Evolutionary conservation across 2,797 vertebrate species (phyloP), one percentile per base, ranked within the genome.

Genomic region (Holocentrus rufus): DNA sequence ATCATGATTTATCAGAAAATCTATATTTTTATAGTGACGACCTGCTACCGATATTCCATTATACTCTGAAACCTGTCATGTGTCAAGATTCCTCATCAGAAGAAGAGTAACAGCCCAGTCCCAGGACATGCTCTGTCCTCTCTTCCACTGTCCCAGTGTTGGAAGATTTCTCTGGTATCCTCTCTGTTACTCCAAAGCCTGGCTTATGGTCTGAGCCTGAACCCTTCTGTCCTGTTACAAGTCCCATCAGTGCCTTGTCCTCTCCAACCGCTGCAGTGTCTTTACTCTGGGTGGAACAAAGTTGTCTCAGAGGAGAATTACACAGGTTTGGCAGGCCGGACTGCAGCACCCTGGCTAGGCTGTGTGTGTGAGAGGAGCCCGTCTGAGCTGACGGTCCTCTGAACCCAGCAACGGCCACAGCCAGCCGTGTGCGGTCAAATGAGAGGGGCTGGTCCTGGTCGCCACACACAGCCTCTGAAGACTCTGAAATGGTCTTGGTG

Each of bases 101-200:
- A 5, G 93, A 94, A 5, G 89, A 93, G 67, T 94, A 94, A 85
- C 84, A 93, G 72, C 83, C 85, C 6, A 94, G 86, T 56, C 93
- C 93, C 58, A 92, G 82, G 14, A 92, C 56, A 55, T 93, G 83
- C 46, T 62, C 58, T 0, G 17, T 74, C 52, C 10, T 85, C 25
- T 77, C 71, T n/a, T 66, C 65, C 31, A 25, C 18, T 17, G 18
- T 53, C 50, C 39, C 23, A 13, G 10, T 25, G 46, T 8, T 50
- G 1, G 56, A 27, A 2, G 66, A 8, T 66, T 72, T 73, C 36
- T 66, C 74, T 44, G 58, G 49, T 54, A 4, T 76, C 68, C 8
- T 69, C 42, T 77, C 61, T 50, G 30, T 2, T 42, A 54, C 5
- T 15, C 54, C 64, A 62, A 27, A 57, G 20, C 22, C 60, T 22